phyloP scores from a whole-genome alignment of 2,797 vertebrate genomes.

The Scomberomorus guttatus region DNA sequence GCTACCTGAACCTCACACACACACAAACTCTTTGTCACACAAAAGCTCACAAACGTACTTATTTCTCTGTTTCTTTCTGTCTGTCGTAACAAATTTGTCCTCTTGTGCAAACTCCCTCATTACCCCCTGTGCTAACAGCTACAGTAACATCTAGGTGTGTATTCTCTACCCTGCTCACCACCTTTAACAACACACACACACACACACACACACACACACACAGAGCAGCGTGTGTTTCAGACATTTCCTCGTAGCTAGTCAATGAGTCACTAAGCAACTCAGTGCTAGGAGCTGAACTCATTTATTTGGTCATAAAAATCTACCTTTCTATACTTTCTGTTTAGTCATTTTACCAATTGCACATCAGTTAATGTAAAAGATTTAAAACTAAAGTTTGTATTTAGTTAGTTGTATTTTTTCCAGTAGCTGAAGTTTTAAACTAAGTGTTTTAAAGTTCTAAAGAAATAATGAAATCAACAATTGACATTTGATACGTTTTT shows the following conservation, averaged over 20 bases:
- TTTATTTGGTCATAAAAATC: slow-evolving; percentile 49
- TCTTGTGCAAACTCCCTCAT: slow-evolving; percentile 52
- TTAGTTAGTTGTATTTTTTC: neutral
- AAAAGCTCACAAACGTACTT: slow-evolving; percentile 27
- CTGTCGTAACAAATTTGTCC: slow-evolving; percentile 53
- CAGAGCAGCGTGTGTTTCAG: slow-evolving; percentile 23
- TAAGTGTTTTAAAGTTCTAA: neutral
- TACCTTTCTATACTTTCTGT: slow-evolving; percentile 18
- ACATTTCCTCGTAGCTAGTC: slow-evolving; percentile 37
- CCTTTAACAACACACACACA: slow-evolving; percentile 23
- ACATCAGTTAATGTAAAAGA: slow-evolving; percentile 28
- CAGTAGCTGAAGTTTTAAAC: neutral
- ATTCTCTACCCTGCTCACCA: slow-evolving; percentile 46
- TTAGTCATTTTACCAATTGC: slow-evolving; percentile 20
- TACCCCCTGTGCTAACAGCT: slow-evolving; percentile 33
- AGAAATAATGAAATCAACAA: neutral
- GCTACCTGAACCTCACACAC: slow-evolving; percentile 69
- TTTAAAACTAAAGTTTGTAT: slow-evolving; percentile 22
- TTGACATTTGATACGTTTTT: neutral
- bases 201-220: slow-evolving; percentile 5
- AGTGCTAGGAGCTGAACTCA: slow-evolving; percentile 39
- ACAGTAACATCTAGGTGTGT: slow-evolving; percentile 57
- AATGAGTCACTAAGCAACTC: slow-evolving; percentile 61
- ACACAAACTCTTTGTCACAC: slow-evolving; percentile 48
- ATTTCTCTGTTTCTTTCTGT: slow-evolving; percentile 31